Evolutionary conservation across 1,140 invertebrate species (phyloP).

Genomic region (Eriosoma lanigerum): DNA sequence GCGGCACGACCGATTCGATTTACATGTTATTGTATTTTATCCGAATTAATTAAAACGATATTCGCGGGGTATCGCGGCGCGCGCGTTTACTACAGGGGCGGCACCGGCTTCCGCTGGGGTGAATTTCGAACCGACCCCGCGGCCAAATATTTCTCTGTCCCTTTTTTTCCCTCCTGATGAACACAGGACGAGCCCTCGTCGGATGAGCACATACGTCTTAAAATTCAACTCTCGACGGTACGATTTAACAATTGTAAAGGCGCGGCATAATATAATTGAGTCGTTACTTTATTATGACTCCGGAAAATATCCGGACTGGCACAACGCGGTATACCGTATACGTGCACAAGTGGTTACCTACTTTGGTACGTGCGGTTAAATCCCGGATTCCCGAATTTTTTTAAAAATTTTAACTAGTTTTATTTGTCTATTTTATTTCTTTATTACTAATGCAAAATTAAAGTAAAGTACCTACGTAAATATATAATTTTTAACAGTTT

Average conservation of each 20-base stretch:
- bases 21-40: slow-evolving; percentile 50
- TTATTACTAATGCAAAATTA: no score
- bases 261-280: slow-evolving; percentile 45
- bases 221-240: not conserved
- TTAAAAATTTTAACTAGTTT: no score
- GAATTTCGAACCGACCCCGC: slow-evolving; percentile 27
- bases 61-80: not conserved
- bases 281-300: slow-evolving; percentile 14
- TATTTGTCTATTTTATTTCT: no score
- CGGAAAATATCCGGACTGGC: not conserved
- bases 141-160: slow-evolving; percentile 5
- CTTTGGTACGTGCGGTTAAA: no score
- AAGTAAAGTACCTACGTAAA: no score
- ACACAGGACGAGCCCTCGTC: slow-evolving; percentile 5
- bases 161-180: not conserved
- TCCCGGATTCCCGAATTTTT: no score
- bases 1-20: slow-evolving; percentile 30
- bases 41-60: slow-evolving; percentile 50
- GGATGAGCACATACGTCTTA: slow-evolving; percentile 38
- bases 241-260: slow-evolving; percentile 24
- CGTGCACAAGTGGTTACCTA: not conserved
- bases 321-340: not conserved
- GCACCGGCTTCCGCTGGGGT: slow-evolving; percentile 25
- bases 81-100: slow-evolving; percentile 10
- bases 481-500: no score